These are phyloP conservation scores for Pollachius pollachius DNA, from an alignment of 2,113 vertebrate species.

Conservation along the genomic window DNA sequence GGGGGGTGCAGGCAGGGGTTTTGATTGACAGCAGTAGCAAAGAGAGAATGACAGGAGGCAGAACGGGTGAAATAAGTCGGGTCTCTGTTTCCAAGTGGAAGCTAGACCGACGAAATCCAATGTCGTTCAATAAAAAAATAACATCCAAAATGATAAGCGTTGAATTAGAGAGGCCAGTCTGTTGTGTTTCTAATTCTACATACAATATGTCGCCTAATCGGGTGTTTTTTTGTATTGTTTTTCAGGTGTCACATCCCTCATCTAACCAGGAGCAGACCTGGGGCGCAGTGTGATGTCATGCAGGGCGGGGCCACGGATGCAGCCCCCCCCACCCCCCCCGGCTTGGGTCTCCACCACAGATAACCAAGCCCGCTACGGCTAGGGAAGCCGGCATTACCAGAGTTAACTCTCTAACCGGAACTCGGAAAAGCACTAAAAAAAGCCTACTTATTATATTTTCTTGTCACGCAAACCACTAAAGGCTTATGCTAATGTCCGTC, in stretches of 20 bases:
- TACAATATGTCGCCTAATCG: neutral
- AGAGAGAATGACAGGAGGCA: slow-evolving; percentile 7
- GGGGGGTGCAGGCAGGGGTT: no score
- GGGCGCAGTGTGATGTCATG: slow-evolving; percentile 4
- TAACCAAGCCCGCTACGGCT: slow-evolving; percentile 12
- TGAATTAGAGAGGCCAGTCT: slow-evolving; percentile 11
- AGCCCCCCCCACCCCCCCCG: neutral
- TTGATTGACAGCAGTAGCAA: neutral
- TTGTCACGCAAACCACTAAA: no score
- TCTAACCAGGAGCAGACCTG: slow-evolving; percentile 43
- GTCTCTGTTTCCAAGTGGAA: slow-evolving; percentile 9
- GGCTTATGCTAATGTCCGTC: slow-evolving; percentile 37
- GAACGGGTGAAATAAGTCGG: slow-evolving; percentile 30
- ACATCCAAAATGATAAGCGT: slow-evolving; percentile 13
- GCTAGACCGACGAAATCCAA: no score
- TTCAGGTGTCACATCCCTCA: slow-evolving; percentile 68
- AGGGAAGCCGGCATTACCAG: neutral
- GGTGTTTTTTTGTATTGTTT: slow-evolving; percentile 8
- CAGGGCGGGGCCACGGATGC: slow-evolving; percentile 27
- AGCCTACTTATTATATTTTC: neutral
- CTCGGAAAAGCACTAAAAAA: neutral
- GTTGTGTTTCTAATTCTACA: neutral
- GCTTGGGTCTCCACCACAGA: slow-evolving; percentile 23
- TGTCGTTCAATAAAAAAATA: slow-evolving; percentile 11
- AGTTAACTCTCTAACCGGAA: neutral